These are phyloP conservation scores for Catostylus mosaicus DNA, from an alignment of 30 jellyfish, hydroid and myxozoan genomes.

Conservation along the genomic window DNA sequence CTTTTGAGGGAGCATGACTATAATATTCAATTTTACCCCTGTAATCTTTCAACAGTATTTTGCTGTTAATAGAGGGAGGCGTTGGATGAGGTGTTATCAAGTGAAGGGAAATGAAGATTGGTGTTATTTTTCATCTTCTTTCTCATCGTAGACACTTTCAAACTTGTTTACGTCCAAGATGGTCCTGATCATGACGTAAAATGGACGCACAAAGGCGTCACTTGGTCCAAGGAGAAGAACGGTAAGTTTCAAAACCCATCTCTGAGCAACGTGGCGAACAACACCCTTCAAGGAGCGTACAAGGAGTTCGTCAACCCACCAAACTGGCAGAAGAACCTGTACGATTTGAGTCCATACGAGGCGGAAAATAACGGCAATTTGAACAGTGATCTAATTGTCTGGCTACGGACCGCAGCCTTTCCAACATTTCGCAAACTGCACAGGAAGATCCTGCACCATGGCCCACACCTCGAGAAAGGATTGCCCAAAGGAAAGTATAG, in stretches of 20 bases:
- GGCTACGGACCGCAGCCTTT: slow-evolving; percentile 97
- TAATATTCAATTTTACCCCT: no score
- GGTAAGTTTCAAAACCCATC: slow-evolving; percentile 92
- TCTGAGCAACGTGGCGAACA: slow-evolving; percentile 13
- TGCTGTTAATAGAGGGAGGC: not conserved
- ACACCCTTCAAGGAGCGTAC: slow-evolving; percentile 60
- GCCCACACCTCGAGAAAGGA: slow-evolving; percentile 78
- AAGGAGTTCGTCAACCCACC: slow-evolving; percentile 73
- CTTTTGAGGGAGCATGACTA: no score
- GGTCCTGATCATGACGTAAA: slow-evolving; percentile 67
- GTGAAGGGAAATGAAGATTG: no score
- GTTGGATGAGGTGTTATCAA: no score
- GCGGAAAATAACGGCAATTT: slow-evolving; percentile 72
- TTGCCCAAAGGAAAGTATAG: slow-evolving; percentile 88
- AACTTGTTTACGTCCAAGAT: slow-evolving; percentile 38
- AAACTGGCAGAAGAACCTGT: slow-evolving; percentile 73
- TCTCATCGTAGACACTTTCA: slow-evolving; percentile 67
- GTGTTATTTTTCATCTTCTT: not conserved
- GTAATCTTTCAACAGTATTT: no score
- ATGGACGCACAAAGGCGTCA: slow-evolving; percentile 56
- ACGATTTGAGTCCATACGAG: slow-evolving; percentile 77
- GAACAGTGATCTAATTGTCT: slow-evolving; percentile 88
- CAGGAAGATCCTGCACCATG: slow-evolving; percentile 64
- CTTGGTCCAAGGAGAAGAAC: slow-evolving; percentile 91
- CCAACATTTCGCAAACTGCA: slow-evolving; percentile 93